A percentile compares a stretch with the other conserved stretches of the same genome.
Evolutionary conservation across 2,888 invertebrate species (phyloP).

Genomic region (Melinaea marsaeus): DNA sequence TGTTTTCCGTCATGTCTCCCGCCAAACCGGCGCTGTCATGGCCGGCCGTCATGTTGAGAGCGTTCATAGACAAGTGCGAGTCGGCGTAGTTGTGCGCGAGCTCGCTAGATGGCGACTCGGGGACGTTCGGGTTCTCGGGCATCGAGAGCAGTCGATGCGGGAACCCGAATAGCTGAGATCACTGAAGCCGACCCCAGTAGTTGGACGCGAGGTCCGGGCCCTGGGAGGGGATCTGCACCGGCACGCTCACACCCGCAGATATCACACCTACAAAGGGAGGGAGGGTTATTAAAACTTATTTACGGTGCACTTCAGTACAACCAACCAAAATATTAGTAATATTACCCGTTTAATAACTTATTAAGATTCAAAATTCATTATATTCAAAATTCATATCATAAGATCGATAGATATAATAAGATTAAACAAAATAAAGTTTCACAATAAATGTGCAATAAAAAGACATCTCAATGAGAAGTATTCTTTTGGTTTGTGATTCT

Average conservation of each 20-base stretch:
- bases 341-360: too few species aligned
- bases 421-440: too few species aligned
- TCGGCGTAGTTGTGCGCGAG: constrained; percentile 73
- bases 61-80: constrained; percentile 65
- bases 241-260: constrained; percentile 94
- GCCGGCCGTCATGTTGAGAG: constrained; percentile 76
- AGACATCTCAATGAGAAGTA: too few species aligned
- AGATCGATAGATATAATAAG: too few species aligned
- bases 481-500: neutral
- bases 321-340: too few species aligned
- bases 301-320: neutral
- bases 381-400: too few species aligned
- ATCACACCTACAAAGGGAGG: constrained; percentile 85
- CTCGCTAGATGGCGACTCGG: constrained; percentile 70
- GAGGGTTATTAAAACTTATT: constrained; percentile 33
- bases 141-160: constrained; percentile 84
- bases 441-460: too few species aligned
- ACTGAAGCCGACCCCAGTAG: constrained; percentile 95
- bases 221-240: constrained; percentile 94
- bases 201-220: constrained; percentile 86
- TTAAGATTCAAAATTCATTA: too few species aligned
- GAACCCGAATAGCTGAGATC: constrained; percentile 95
- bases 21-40: constrained; percentile 71
- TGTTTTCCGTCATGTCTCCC: constrained; percentile 62
- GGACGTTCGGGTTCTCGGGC: constrained; percentile 79